phyloP scores from a whole-genome alignment of 2,113 vertebrate species.

The Apteryx mantelli region DNA sequence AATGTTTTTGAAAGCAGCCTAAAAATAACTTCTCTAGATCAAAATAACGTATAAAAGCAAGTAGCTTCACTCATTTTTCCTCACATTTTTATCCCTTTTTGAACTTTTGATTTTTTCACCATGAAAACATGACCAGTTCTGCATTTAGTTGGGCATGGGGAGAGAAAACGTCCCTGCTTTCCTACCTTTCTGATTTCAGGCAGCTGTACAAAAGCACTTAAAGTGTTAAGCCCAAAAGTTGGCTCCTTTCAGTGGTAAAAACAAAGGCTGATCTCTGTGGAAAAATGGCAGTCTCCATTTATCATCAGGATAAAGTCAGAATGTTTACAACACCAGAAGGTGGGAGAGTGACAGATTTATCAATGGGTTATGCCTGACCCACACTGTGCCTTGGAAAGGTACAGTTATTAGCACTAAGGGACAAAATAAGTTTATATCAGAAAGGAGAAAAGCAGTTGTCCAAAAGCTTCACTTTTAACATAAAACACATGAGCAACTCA shows the following conservation, averaged over 20 bases:
- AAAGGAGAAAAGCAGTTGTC: neutral
- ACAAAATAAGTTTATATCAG: neutral
- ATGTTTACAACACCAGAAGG: neutral
- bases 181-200: neutral
- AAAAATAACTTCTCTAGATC: neutral
- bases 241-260: neutral
- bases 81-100: neutral
- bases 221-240: neutral
- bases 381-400: neutral
- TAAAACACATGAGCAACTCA: neutral
- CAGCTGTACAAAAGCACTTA: neutral
- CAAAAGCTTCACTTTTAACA: neutral
- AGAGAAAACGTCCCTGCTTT: neutral
- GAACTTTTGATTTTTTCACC: neutral
- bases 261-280: fast-evolving
- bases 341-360: neutral
- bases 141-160: neutral
- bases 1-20: neutral
- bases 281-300: neutral
- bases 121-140: neutral
- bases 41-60: neutral
- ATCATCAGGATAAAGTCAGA: neutral
- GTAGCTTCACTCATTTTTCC: neutral
- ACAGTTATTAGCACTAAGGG: neutral
- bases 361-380: neutral